phyloP scores from a whole-genome alignment of 1,140 invertebrate species.

The Zelostemma sp. region DNA sequence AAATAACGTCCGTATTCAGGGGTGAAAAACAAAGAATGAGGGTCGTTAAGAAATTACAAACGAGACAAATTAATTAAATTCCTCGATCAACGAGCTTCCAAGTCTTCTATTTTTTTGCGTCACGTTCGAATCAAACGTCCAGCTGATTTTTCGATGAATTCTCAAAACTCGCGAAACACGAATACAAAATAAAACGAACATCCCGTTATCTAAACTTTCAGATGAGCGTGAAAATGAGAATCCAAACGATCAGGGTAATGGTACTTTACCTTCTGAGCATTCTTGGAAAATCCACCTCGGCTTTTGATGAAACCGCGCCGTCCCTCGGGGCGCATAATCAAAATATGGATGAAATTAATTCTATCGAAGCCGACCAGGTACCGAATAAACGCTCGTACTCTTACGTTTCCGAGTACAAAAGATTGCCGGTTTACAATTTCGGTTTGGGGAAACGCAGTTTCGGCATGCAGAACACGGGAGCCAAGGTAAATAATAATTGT shows the following conservation, averaged over 20 bases:
- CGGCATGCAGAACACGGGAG: conserved; percentile 40
- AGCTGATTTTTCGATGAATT: conserved; percentile 8
- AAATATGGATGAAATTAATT: conserved; percentile 15
- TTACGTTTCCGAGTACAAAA: conserved; percentile 76
- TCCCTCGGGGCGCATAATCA: conserved; percentile 15
- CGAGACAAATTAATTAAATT: conserved; percentile 24
- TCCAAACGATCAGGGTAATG: conserved; percentile 30
- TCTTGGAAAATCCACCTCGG: conserved; percentile 31
- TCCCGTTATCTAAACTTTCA: conserved; percentile 14
- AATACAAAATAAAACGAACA: neutral
- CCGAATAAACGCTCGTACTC: conserved; percentile 74
- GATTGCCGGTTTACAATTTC: conserved; percentile 77
- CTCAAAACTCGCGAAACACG: neutral
- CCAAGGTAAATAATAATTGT: conserved; percentile 38
- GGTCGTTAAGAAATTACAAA: conserved; percentile 30
- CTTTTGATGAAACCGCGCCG: conserved; percentile 45
- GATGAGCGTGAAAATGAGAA: conserved; percentile 17
- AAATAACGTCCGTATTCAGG: no score
- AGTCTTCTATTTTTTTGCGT: conserved; percentile 6
- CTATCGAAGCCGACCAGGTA: conserved; percentile 37
- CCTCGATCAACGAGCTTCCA: conserved; percentile 16
- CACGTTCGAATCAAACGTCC: conserved; percentile 17
- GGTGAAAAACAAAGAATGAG: conserved; percentile 15
- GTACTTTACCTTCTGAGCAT: conserved; percentile 48
- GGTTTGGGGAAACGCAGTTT: conserved; percentile 74